Conservation (phyloP, 1,140 invertebrate genomes). For the Bombus difficillimus region DNA sequence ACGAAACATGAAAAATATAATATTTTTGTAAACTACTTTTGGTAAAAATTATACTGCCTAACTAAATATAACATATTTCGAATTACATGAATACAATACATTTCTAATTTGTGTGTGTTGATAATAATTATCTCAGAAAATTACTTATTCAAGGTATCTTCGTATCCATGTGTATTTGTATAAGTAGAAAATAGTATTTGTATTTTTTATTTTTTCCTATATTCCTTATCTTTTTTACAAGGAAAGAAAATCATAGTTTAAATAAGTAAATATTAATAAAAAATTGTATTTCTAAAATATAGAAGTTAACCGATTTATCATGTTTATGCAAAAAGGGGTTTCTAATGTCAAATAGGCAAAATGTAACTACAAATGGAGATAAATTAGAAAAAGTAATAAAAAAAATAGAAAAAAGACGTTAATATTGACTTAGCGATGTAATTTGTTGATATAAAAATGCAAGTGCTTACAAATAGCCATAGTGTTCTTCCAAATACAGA, state of each 20-base stretch:
- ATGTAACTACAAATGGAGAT: no score
- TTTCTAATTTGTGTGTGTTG: background rate
- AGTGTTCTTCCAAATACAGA: background rate
- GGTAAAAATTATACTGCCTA: background rate
- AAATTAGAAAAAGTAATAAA: no score
- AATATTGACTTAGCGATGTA: no score
- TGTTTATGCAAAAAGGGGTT: no score
- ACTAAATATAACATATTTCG: background rate
- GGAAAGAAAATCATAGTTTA: background rate
- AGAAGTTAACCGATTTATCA: background rate
- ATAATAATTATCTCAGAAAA: background rate
- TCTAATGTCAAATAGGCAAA: no score
- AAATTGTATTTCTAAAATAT: background rate
- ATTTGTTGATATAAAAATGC: background rate
- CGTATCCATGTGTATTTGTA: background rate
- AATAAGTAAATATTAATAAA: background rate
- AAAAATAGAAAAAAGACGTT: no score
- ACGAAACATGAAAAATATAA: background rate
- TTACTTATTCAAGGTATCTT: background rate
- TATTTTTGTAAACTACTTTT: background rate
- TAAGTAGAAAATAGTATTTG: background rate
- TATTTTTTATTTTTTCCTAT: background rate
- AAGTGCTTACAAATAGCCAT: constrained; percentile 63
- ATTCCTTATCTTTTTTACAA: background rate
- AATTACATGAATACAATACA: background rate